Evolutionary conservation across 2,113 vertebrate genomes (phyloP).

Genomic region (Oreochromis spilurus): DNA sequence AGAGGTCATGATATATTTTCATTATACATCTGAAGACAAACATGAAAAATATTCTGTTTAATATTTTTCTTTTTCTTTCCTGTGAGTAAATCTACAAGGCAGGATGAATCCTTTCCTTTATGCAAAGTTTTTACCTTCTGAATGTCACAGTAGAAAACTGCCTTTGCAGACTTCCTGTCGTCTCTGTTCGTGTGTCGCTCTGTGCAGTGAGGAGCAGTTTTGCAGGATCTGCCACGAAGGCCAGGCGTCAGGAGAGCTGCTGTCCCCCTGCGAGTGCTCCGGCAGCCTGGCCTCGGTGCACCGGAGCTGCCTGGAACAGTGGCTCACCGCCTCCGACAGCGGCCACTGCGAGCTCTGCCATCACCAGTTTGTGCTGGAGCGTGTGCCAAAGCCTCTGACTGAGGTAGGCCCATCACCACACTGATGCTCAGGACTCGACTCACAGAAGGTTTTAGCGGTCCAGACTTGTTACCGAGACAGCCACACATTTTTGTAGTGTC

Average conservation of each 20-base stretch:
- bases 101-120: fast-evolving
- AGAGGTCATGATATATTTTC: neutral
- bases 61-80: neutral
- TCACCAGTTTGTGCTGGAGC: conserved; percentile 64
- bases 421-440: fast-evolving
- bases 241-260: conserved; percentile 29
- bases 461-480: neutral
- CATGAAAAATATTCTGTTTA: neutral
- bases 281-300: conserved; percentile 69
- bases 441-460: fast-evolving
- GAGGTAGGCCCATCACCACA: conserved; percentile 43
- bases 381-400: conserved; percentile 55
- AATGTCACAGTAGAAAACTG: neutral
- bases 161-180: neutral
- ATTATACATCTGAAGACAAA: neutral
- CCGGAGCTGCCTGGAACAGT: conserved; percentile 66
- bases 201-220: conserved; percentile 56
- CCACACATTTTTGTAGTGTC: neutral
- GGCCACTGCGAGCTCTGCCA: conserved; percentile 72
- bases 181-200: neutral
- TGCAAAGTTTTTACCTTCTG: neutral
- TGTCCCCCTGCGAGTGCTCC: conserved; percentile 68
- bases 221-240: conserved; percentile 74
- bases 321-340: conserved; percentile 68
- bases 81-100: neutral